These are phyloP conservation scores for Phyllostomus hastatus DNA, from an alignment of 2,113 vertebrate species.

Conservation along the genomic window DNA sequence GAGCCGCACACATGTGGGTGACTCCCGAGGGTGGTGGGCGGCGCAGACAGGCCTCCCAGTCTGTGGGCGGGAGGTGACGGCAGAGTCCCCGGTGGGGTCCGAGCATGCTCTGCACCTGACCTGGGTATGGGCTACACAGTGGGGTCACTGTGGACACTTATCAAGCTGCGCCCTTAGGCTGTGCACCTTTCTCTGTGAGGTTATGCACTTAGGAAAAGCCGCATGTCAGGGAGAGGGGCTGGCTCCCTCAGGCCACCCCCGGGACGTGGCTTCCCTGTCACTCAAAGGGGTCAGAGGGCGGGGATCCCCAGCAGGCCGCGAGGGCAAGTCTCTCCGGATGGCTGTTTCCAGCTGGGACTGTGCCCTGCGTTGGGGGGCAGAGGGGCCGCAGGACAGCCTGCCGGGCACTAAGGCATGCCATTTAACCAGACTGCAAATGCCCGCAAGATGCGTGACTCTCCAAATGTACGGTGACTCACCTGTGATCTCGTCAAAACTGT, in stretches of 20 bases:
- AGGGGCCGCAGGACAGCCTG: neutral
- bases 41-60: neutral
- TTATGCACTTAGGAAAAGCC: neutral
- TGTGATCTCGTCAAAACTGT: slow-evolving; percentile 57
- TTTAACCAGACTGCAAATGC: neutral
- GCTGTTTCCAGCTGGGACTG: neutral
- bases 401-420: neutral
- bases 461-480: slow-evolving; percentile 59
- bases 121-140: no score
- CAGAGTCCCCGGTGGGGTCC: rapidly evolving
- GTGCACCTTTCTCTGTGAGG: neutral
- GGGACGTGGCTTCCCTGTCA: neutral
- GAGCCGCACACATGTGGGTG: rapidly evolving
- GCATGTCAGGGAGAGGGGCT: neutral
- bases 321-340: neutral
- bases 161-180: rapidly evolving
- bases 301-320: neutral
- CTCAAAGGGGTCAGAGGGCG: neutral
- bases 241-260: neutral
- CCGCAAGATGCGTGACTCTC: slow-evolving; percentile 55
- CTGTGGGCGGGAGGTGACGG: neutral
- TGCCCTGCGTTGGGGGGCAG: rapidly evolving
- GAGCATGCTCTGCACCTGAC: neutral
- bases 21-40: neutral
- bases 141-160: neutral